A percentile compares a stretch with the other conserved stretches of the same genome.
Evolutionary conservation across 2,888 invertebrate genomes (phyloP).

Genomic region (Lasioglossum zephyrum): DNA sequence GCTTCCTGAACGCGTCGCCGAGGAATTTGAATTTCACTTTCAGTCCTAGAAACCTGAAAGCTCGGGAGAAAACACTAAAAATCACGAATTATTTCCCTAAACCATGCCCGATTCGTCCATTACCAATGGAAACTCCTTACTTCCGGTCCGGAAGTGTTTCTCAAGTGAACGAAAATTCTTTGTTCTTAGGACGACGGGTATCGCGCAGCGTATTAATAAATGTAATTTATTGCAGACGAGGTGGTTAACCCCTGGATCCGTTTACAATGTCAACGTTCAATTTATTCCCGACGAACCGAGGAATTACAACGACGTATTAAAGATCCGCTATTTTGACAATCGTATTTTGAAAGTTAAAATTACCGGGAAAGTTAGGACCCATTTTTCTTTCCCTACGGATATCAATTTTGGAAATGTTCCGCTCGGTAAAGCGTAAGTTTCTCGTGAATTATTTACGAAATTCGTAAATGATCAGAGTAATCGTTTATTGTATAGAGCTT

Average conservation of each 20-base stretch:
- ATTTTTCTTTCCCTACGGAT: conserved; percentile 39
- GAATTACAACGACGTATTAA: conserved; percentile 41
- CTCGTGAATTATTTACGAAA: neutral
- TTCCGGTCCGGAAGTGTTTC: conserved; percentile 18
- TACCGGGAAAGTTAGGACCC: neutral
- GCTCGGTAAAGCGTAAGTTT: conserved; percentile 45
- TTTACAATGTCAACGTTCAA: conserved; percentile 27
- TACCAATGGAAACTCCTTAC: conserved; percentile 34
- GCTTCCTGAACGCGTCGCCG: conserved; percentile 22
- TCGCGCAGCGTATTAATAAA: neutral
- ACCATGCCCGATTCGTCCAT: conserved; percentile 38
- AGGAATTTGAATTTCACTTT: conserved; percentile 39
- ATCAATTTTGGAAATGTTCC: conserved; percentile 53
- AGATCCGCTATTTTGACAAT: conserved; percentile 32
- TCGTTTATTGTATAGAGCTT: conserved; percentile 21
- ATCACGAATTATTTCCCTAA: conserved; percentile 43
- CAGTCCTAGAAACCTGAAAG: conserved; percentile 24
- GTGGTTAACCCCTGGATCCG: conserved; percentile 44
- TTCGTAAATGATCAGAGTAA: neutral
- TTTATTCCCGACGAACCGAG: conserved; percentile 49
- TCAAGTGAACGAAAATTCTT: conserved; percentile 32
- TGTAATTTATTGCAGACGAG: conserved; percentile 23
- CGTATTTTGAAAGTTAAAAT: conserved; percentile 26
- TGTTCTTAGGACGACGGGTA: neutral
- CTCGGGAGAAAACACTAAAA: conserved; percentile 33